These are phyloP conservation scores for Pelecanoides urinatrix DNA, from an alignment of 2,113 vertebrate genomes.

Conservation along the genomic window DNA sequence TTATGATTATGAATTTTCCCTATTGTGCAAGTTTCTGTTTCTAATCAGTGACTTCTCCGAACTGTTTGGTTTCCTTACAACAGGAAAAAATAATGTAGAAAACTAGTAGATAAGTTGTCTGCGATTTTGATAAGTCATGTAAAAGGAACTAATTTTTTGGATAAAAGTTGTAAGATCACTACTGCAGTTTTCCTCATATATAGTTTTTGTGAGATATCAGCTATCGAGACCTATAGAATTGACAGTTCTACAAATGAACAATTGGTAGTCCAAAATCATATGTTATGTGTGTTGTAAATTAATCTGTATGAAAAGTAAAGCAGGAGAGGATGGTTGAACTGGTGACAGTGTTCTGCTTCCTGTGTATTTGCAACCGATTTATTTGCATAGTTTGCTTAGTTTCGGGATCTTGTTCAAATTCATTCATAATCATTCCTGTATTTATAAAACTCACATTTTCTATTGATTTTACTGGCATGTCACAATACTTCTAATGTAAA, in stretches of 20 bases:
- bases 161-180: neutral
- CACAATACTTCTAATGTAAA: neutral
- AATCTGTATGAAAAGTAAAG: neutral
- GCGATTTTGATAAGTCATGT: neutral
- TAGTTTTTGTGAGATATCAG: neutral
- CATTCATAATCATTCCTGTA: neutral
- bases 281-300: neutral
- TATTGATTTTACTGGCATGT: neutral
- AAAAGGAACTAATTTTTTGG: accelerated
- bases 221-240: neutral
- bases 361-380: neutral
- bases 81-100: neutral
- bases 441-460: neutral
- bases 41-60: neutral
- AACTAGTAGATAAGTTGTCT: neutral
- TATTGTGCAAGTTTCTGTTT: neutral
- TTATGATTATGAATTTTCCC: neutral
- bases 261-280: neutral
- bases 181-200: neutral
- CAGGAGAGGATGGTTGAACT: neutral
- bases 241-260: neutral
- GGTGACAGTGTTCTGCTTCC: neutral
- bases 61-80: neutral
- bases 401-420: neutral
- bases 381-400: neutral